phyloP scores from a whole-genome alignment of 2,888 invertebrate genomes.

The Callimorpha dominula region DNA sequence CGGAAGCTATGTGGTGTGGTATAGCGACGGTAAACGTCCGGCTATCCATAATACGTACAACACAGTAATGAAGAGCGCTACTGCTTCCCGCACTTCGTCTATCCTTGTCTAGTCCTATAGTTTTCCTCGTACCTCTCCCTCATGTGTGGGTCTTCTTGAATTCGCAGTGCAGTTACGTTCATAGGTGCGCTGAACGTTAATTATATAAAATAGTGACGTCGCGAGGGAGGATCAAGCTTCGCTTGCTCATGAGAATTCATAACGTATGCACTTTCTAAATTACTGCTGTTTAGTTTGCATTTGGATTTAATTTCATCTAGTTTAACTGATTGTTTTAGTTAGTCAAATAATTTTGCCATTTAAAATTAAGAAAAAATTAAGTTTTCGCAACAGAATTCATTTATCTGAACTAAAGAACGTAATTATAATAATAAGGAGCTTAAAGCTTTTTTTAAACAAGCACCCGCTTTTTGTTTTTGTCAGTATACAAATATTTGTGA shows the following conservation, averaged over 20 bases:
- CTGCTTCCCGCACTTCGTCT: not conserved
- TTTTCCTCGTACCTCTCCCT: not conserved
- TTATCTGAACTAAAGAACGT: not conserved
- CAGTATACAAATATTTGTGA: no score
- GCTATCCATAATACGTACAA: slow-evolving; percentile 34
- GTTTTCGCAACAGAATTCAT: not conserved
- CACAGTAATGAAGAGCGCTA: slow-evolving; percentile 17
- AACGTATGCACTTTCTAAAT: slow-evolving; percentile 68
- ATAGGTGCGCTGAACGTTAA: slow-evolving; percentile 67
- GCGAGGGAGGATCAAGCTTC: slow-evolving; percentile 63
- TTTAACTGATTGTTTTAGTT: slow-evolving; percentile 18
- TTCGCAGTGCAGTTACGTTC: slow-evolving; percentile 33
- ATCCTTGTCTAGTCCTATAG: not conserved
- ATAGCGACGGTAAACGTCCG: slow-evolving; percentile 59
- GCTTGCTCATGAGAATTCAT: slow-evolving; percentile 64
- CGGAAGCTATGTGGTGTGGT: slow-evolving; percentile 57
- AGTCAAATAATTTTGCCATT: not conserved
- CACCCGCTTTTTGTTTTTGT: no score
- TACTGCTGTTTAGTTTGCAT: slow-evolving; percentile 57
- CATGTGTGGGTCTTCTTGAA: not conserved
- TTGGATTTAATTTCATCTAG: slow-evolving; percentile 40
- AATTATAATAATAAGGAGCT: not conserved
- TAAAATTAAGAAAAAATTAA: not conserved
- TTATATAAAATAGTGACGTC: slow-evolving; percentile 80
- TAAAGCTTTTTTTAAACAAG: no score